Base-by-base conservation (phyloP, 2,797 vertebrate genomes). In the Botia kubotai region DNA sequence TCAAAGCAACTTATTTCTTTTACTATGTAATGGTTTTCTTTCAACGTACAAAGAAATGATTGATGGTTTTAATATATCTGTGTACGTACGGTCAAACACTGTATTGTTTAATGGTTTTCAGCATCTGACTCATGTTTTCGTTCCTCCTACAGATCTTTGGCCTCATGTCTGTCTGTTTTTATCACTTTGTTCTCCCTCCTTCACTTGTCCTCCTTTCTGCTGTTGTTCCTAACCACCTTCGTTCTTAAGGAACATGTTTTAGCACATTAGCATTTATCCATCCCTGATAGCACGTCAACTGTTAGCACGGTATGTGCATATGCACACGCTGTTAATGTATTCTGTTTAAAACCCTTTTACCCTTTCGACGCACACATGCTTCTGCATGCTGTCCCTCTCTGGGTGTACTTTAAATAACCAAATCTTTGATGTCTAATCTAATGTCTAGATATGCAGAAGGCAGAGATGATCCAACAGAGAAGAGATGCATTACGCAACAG, bases 11-110 rank as follows among this genome's bases (percentile, higher is more conserved):
- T 72, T 46, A 26, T 33, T 11, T 72, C 48, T 7, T 72, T 48
- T 7, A 60, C 14, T 46, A 58, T n/a, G 17, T n/a, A 75, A 60
- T 50, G 39, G 11, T 50, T 78, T 79, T 50, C 65, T 79, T n/a
- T 63, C 73, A 69, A 46, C 57, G 17, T 52, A 71, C 57, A 66
- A 48, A 57, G n/a, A 79, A 79, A 74, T 77, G 82, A 83, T 81
- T 74, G 78, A 87, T 84, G 72, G 55, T 83, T 83, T 86, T 85
- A 85, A 81, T 87, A 82, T 79, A 75, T 78, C 78, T 29, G 26
- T 60, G 83, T 72, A 81, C 53, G 83, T 76, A 81, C 63, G 75
- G 82, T 77, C 66, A 63, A 84, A 83, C 52, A 80, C 62, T 79
- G 82, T 74, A 79, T 77, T 80, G 48, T 85, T 78, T 72, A 33